Percentiles rank a stretch among this genome's conserved stretches.
phyloP scores from a whole-genome alignment of 2,113 vertebrate genomes.

The Halcyon senegalensis region DNA sequence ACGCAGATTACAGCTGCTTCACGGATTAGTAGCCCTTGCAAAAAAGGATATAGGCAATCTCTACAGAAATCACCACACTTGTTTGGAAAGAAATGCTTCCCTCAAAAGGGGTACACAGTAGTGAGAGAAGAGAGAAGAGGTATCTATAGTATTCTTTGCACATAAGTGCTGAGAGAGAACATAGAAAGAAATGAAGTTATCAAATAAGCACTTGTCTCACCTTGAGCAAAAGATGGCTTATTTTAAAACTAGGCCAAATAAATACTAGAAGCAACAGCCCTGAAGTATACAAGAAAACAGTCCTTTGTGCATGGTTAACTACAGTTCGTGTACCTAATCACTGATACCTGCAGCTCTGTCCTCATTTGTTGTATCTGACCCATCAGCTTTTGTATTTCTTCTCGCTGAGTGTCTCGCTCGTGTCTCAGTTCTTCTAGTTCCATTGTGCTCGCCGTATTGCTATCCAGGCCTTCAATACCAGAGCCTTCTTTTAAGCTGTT shows the following conservation, averaged over 20 bases:
- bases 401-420: conserved; percentile 90
- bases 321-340: neutral
- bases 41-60: neutral
- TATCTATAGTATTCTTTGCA: neutral
- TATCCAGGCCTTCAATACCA: conserved; percentile 89
- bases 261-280: neutral
- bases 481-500: conserved; percentile 98
- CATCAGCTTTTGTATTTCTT: conserved; percentile 92
- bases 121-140: neutral
- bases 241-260: neutral
- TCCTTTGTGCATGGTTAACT: neutral
- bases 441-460: conserved; percentile 76
- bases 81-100: neutral
- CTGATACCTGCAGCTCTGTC: conserved; percentile 86
- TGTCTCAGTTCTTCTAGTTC: conserved; percentile 94
- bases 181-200: neutral
- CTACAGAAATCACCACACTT: neutral
- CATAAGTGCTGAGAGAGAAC: neutral
- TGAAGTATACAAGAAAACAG: neutral
- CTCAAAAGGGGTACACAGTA: neutral
- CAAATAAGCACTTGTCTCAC: neutral
- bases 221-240: neutral
- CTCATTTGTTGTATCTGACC: conserved; percentile 87
- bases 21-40: neutral
- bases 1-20: neutral